Percentiles rank a stretch among this genome's conserved stretches.
Conservation (phyloP, 2,888 invertebrate species). For the Gandaritis pyraliata region DNA sequence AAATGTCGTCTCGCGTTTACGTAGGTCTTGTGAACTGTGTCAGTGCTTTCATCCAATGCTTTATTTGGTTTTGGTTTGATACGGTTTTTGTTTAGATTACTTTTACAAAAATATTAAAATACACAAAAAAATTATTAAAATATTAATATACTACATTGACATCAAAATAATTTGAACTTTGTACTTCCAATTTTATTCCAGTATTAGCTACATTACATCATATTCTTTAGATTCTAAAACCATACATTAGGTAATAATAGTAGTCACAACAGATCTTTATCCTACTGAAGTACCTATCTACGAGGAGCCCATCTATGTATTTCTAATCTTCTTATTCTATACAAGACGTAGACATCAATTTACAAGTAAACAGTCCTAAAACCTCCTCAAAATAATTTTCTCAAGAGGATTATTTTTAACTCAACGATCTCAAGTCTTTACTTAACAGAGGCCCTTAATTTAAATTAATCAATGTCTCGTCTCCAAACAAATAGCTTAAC, state of each 20-base stretch:
- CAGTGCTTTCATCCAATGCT: conserved; percentile 41
- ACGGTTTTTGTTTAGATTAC: not conserved
- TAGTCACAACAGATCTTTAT: no score
- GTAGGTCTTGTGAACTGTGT: conserved; percentile 73
- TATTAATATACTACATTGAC: no score
- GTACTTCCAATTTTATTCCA: no score
- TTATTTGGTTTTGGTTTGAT: conserved; percentile 4
- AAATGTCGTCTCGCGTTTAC: conserved; percentile 57
- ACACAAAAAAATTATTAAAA: no score
- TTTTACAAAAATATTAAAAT: no score
- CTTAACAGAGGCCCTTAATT: not conserved
- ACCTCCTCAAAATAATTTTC: not conserved
- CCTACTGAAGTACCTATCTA: no score
- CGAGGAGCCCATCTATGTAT: no score
- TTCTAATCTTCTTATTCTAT: no score
- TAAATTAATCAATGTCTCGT: conserved; percentile 37
- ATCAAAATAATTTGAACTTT: no score
- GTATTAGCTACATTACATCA: no score
- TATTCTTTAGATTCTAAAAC: no score
- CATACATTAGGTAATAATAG: no score
- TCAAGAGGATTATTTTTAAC: not conserved
- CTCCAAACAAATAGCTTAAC: conserved; percentile 57
- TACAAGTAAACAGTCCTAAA: not conserved
- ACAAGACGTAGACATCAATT: not conserved
- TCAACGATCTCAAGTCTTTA: not conserved